These are phyloP conservation scores for Tanaodytes sp. DNA, from an alignment of 2,888 invertebrate species.

Conservation along the genomic window DNA sequence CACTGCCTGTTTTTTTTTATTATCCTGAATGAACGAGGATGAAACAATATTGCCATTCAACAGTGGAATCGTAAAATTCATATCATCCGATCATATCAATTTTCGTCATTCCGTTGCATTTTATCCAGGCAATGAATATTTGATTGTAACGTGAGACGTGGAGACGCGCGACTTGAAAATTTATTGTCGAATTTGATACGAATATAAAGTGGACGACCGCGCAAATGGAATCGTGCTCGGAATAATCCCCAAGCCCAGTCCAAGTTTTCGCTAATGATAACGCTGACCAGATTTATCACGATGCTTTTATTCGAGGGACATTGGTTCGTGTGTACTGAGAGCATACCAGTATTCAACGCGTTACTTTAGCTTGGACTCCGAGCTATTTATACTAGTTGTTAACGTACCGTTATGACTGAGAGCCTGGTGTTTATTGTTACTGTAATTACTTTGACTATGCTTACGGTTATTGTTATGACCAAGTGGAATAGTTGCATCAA, in stretches of 20 bases:
- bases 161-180: slow-evolving; percentile 33
- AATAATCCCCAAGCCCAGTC: slow-evolving; percentile 40
- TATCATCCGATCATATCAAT: slow-evolving; percentile 35
- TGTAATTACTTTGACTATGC: slow-evolving; percentile 50
- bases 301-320: slow-evolving; percentile 41
- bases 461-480: slow-evolving; percentile 47
- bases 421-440: slow-evolving; percentile 48
- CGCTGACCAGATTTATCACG: slow-evolving; percentile 41
- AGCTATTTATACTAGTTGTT: slow-evolving; percentile 40
- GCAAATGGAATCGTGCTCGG: slow-evolving; percentile 47
- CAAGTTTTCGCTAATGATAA: slow-evolving; percentile 44
- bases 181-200: slow-evolving; percentile 52
- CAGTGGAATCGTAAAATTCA: slow-evolving; percentile 14
- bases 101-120: slow-evolving; percentile 36
- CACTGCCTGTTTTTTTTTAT: too few species aligned
- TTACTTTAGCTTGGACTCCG: slow-evolving; percentile 15
- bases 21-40: too few species aligned
- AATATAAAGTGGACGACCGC: slow-evolving; percentile 45
- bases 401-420: slow-evolving; percentile 47
- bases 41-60: too few species aligned
- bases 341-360: slow-evolving; percentile 38
- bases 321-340: slow-evolving; percentile 39
- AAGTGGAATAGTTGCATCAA: slow-evolving; percentile 1
- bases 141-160: slow-evolving; percentile 42
- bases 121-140: slow-evolving; percentile 44